Conservation (phyloP, 2,888 invertebrate species). For the Globia sparganii region DNA sequence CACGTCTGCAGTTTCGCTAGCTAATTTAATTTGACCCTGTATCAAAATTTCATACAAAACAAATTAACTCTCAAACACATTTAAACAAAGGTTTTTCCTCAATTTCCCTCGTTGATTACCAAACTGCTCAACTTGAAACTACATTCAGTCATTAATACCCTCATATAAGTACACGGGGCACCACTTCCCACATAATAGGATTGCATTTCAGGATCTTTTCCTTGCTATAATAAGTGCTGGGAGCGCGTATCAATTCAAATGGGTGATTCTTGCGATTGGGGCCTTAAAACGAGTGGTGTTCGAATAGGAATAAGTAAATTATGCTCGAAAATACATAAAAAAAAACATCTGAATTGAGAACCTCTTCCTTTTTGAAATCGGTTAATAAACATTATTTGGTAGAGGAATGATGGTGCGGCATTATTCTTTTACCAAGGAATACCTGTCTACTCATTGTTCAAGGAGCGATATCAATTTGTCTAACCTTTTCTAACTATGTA, state of each 20-base stretch:
- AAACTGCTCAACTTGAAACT: conserved; percentile 9
- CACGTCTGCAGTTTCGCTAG: too few relatives aligned
- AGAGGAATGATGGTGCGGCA: background rate
- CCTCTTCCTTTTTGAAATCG: too few relatives aligned
- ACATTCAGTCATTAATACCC: conserved; percentile 46
- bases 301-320: background rate
- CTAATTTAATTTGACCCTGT: too few relatives aligned
- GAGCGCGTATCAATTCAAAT: conserved; percentile 67
- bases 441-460: too few relatives aligned
- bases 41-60: background rate
- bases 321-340: too few relatives aligned
- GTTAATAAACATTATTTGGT: too few relatives aligned
- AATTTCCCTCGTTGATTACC: conserved; percentile 16
- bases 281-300: conserved; percentile 14
- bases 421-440: background rate
- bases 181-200: conserved; percentile 54
- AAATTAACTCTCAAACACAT: conserved; percentile 4
- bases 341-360: too few relatives aligned
- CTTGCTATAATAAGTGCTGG: conserved; percentile 62
- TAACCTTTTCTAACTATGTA: too few relatives aligned
- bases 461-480: too few relatives aligned
- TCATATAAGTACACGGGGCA: conserved; percentile 3
- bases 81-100: conserved; percentile 19
- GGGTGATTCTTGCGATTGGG: conserved; percentile 59
- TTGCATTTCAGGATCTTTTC: conserved; percentile 64